phyloP scores from a whole-genome alignment of 2,888 invertebrate species.

The Pseudococcus viburni region DNA sequence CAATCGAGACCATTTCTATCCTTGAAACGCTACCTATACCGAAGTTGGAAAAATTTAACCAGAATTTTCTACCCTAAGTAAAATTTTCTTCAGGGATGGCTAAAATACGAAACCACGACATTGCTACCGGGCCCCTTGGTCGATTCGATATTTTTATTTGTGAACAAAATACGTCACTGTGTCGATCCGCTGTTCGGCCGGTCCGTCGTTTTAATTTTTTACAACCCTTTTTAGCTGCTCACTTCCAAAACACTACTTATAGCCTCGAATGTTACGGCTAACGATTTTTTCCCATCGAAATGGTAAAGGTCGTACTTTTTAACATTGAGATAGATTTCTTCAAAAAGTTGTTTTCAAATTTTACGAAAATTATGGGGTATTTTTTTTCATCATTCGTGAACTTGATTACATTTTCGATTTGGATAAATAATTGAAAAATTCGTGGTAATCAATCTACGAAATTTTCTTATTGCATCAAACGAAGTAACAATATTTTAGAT shows the following conservation, averaged over 20 bases:
- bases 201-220: neutral
- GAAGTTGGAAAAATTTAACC: neutral
- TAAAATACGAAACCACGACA: neutral
- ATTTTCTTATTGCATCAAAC: no score
- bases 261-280: neutral
- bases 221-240: slow-evolving; percentile 1
- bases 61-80: neutral
- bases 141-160: neutral
- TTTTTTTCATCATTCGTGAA: neutral
- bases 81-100: neutral
- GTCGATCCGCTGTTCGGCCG: neutral
- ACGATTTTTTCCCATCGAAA: neutral
- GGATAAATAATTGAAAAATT: neutral
- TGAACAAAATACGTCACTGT: slow-evolving; percentile 6
- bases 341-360: neutral
- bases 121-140: neutral
- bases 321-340: neutral
- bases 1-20: neutral
- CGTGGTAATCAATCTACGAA: no score
- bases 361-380: neutral
- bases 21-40: neutral
- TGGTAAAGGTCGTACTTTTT: neutral
- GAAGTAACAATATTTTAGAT: no score
- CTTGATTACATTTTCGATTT: neutral
- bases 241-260: neutral